These are phyloP conservation scores for Odontamblyopus rebecca DNA, from an alignment of 2,797 vertebrate genomes.

Conservation along the genomic window DNA sequence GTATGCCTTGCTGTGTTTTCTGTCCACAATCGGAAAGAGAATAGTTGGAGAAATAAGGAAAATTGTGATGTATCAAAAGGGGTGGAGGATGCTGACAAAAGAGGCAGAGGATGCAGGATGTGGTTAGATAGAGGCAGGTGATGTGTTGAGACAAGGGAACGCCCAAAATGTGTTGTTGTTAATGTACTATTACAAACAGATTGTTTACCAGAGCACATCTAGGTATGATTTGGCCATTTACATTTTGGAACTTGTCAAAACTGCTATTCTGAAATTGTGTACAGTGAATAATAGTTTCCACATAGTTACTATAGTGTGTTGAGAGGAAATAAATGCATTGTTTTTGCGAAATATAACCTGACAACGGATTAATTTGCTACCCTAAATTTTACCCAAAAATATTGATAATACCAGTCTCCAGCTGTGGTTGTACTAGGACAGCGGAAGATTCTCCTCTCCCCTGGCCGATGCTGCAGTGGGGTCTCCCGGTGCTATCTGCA, in stretches of 20 bases:
- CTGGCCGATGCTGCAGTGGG: conserved; percentile 69
- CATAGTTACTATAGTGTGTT: background rate
- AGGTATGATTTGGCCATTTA: background rate
- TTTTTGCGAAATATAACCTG: background rate
- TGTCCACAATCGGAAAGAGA: background rate
- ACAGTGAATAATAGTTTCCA: background rate
- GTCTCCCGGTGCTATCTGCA: conserved; percentile 82
- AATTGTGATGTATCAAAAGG: background rate
- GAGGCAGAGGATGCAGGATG: background rate
- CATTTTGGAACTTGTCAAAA: background rate
- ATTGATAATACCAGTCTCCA: conserved; percentile 1
- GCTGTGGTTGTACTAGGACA: conserved; percentile 11
- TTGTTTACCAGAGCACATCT: background rate
- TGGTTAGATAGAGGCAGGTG: background rate
- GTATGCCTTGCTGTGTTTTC: background rate
- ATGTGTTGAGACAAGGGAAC: background rate
- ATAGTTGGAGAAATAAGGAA: background rate
- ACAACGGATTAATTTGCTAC: background rate
- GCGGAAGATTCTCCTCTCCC: conserved; percentile 17
- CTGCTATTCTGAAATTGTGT: background rate
- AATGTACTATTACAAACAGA: background rate
- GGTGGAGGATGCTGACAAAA: background rate
- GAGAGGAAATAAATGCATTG: background rate
- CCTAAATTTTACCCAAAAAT: background rate
- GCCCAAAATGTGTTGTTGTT: background rate